Evolutionary conservation across 2,888 invertebrate species (phyloP).

Genomic region (Monopis laevigella): DNA sequence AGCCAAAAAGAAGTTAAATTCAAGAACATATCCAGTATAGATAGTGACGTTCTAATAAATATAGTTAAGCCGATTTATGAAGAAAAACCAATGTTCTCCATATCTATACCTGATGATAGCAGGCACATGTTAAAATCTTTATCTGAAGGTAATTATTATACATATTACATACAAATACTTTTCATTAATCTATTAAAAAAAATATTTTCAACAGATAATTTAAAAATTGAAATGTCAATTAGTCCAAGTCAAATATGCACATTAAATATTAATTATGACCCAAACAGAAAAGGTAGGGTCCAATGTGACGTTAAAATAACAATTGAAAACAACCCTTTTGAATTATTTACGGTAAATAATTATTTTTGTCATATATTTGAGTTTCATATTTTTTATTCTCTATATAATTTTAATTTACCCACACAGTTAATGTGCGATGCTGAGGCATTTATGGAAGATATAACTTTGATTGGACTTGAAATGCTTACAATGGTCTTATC

Average conservation of each 20-base stretch:
- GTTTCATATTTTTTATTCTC: background rate
- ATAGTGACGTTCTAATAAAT: constrained; percentile 31
- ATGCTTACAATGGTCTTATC: constrained; percentile 55
- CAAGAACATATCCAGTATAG: constrained; percentile 43
- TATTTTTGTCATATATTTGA: constrained; percentile 1
- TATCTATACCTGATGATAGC: constrained; percentile 26
- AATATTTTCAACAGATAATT: constrained; percentile 28
- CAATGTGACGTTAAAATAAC: constrained; percentile 41
- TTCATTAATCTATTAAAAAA: background rate
- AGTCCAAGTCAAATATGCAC: constrained; percentile 34
- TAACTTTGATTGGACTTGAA: constrained; percentile 46
- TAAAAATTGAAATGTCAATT: constrained; percentile 29
- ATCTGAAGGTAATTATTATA: constrained; percentile 16
- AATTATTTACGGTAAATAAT: constrained; percentile 40
- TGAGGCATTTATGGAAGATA: constrained; percentile 57
- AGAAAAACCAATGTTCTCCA: constrained; percentile 41
- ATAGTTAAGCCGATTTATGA: constrained; percentile 30
- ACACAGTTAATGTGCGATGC: constrained; percentile 46
- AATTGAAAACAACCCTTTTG: constrained; percentile 49
- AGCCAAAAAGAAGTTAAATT: constrained; percentile 36
- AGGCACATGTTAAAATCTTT: constrained; percentile 26
- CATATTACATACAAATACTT: background rate
- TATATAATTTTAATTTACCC: background rate
- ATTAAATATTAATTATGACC: constrained; percentile 39
- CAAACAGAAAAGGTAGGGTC: constrained; percentile 39